phyloP scores from a whole-genome alignment of 1,140 invertebrate genomes.

The Drosophila kurseongensis region DNA sequence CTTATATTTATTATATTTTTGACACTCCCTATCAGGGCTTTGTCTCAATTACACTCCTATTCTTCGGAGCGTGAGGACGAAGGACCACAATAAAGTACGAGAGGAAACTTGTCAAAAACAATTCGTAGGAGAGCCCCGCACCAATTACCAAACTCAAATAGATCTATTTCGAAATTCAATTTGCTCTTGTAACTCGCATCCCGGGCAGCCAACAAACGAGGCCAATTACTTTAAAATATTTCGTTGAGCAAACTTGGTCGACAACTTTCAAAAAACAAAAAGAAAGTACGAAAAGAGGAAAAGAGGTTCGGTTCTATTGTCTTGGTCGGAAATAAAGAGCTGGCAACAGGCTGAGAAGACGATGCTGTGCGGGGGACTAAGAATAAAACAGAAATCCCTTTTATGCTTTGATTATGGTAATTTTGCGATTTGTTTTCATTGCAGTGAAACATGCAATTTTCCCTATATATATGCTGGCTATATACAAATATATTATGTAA shows the following conservation, averaged over 20 bases:
- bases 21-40: not conserved
- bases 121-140: constrained; percentile 52
- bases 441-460: constrained; percentile 74
- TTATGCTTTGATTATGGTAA: constrained; percentile 76
- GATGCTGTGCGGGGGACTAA: constrained; percentile 24
- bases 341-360: constrained; percentile 8
- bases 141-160: constrained; percentile 65
- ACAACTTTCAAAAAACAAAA: constrained; percentile 43
- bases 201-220: constrained; percentile 57
- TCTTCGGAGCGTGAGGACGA: not conserved
- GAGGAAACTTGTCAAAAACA: constrained; percentile 52
- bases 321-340: constrained; percentile 14
- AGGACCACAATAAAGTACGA: constrained; percentile 35
- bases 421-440: constrained; percentile 76
- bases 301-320: constrained; percentile 40
- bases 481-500: constrained; percentile 39
- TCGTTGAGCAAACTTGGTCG: constrained; percentile 58
- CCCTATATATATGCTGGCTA: constrained; percentile 40
- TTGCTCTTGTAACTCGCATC: constrained; percentile 37
- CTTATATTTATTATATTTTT: constrained; percentile 7
- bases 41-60: constrained; percentile 21
- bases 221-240: constrained; percentile 72
- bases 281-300: constrained; percentile 10
- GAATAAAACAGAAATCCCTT: constrained; percentile 54
- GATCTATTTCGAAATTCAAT: constrained; percentile 67